Evolutionary conservation across 1,140 invertebrate genomes (phyloP).

Genomic region (Zaprionus tsacasi): DNA sequence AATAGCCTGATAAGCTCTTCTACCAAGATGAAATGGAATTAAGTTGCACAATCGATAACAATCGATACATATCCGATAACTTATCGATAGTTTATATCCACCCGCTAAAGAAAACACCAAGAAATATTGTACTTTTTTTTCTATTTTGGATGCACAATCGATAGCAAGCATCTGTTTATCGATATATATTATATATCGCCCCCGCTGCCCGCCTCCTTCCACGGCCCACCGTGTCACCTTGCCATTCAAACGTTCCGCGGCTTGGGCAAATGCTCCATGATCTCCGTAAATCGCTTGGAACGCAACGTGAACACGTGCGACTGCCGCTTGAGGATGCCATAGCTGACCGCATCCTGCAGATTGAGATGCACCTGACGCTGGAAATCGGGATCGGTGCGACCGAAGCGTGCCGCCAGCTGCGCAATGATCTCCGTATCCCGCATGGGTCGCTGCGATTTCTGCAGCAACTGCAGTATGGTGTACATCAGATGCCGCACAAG

Average conservation of each 20-base stretch:
- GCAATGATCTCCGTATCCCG: constrained; percentile 34
- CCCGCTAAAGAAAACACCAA: neutral
- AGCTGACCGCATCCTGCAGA: constrained; percentile 46
- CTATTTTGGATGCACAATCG: constrained; percentile 5
- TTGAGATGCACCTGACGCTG: constrained; percentile 48
- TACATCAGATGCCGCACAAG: constrained; percentile 39
- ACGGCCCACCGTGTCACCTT: neutral
- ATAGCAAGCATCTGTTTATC: neutral
- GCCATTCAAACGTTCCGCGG: neutral
- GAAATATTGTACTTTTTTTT: neutral
- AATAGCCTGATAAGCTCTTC: no score
- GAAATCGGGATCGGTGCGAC: constrained; percentile 53
- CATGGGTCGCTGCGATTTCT: constrained; percentile 41
- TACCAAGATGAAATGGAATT: no score
- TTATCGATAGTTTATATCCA: neutral
- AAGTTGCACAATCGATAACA: no score
- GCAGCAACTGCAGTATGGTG: constrained; percentile 41
- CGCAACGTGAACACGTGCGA: constrained; percentile 27
- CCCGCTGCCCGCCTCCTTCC: no score
- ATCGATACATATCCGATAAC: neutral
- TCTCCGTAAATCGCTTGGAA: constrained; percentile 18
- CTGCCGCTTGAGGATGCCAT: constrained; percentile 53
- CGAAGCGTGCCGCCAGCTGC: constrained; percentile 3
- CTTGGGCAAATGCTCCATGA: constrained; percentile 23
- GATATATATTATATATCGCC: neutral